phyloP scores from a whole-genome alignment of 1,140 invertebrate genomes.

The Bilobella aurantiaca region DNA sequence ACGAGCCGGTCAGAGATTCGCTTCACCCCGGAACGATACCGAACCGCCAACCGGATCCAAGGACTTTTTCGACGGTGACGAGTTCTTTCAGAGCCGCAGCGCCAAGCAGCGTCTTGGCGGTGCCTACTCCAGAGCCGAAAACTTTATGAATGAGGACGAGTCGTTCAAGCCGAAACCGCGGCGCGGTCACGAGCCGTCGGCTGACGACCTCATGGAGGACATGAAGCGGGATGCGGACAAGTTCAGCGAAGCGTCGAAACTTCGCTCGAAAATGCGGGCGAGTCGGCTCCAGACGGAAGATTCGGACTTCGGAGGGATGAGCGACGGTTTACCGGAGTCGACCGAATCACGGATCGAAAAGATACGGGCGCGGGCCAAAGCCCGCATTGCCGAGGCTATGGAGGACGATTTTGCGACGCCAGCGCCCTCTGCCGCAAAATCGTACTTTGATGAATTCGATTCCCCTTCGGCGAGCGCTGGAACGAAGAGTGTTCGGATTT shows the following conservation, averaged over 20 bases:
- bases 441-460: not conserved
- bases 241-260: conserved; percentile 9
- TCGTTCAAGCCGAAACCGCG: conserved; percentile 17
- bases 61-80: conserved; percentile 17
- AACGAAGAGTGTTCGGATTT: not conserved
- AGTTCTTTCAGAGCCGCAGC: conserved; percentile 9
- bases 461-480: not conserved
- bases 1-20: no score
- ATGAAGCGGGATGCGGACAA: conserved; percentile 19
- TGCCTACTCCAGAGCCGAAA: conserved; percentile 8
- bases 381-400: conserved; percentile 19
- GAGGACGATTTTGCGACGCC: conserved; percentile 21
- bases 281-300: conserved; percentile 10
- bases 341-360: conserved; percentile 4
- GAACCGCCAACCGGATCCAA: not conserved
- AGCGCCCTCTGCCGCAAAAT: not conserved
- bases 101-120: no score
- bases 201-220: conserved; percentile 25
- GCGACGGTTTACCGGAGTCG: conserved; percentile 9
- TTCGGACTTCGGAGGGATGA: not conserved
- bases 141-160: conserved; percentile 20
- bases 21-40: not conserved
- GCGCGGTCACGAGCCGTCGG: not conserved
- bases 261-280: conserved; percentile 20
- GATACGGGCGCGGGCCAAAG: conserved; percentile 21